A percentile compares a stretch with the other conserved stretches of the same genome.
Evolutionary conservation across 2,113 vertebrate species (phyloP).

Genomic region (Cyanoliseus patagonus): DNA sequence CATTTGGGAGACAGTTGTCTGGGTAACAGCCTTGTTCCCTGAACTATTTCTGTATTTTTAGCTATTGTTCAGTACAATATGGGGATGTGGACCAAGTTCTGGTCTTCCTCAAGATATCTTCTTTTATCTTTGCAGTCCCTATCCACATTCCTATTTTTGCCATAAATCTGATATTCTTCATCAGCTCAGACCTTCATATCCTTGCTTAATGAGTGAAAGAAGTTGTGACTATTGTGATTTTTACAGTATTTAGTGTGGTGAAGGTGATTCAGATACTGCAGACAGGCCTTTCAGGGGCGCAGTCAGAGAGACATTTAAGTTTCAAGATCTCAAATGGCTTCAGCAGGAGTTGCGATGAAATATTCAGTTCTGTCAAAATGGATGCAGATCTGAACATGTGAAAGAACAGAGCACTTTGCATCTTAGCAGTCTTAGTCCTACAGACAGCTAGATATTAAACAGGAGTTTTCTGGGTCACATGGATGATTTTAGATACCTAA

Average conservation of each 20-base stretch:
- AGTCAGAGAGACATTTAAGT: neutral
- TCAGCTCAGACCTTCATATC: neutral
- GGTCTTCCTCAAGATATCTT: neutral
- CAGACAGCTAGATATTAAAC: neutral
- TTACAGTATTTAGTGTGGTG: neutral
- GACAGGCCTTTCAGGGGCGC: accelerated
- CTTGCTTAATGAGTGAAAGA: neutral
- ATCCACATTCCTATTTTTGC: neutral
- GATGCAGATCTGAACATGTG: neutral
- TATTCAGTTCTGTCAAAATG: neutral
- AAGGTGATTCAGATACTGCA: neutral
- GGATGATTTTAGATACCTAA: neutral
- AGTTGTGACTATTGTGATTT: neutral
- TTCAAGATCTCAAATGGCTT: neutral
- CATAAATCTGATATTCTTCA: neutral
- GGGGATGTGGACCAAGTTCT: neutral
- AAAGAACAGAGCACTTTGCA: neutral
- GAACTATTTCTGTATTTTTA: neutral
- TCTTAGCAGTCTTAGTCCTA: neutral
- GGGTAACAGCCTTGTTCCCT: neutral
- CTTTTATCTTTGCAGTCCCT: neutral
- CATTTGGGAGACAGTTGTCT: neutral
- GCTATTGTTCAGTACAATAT: neutral
- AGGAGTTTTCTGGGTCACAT: neutral
- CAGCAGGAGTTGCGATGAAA: neutral